A percentile compares a stretch with the other conserved stretches of the same genome.
Conservation (phyloP, 2,797 vertebrate genomes). For the Molothrus aeneus region DNA sequence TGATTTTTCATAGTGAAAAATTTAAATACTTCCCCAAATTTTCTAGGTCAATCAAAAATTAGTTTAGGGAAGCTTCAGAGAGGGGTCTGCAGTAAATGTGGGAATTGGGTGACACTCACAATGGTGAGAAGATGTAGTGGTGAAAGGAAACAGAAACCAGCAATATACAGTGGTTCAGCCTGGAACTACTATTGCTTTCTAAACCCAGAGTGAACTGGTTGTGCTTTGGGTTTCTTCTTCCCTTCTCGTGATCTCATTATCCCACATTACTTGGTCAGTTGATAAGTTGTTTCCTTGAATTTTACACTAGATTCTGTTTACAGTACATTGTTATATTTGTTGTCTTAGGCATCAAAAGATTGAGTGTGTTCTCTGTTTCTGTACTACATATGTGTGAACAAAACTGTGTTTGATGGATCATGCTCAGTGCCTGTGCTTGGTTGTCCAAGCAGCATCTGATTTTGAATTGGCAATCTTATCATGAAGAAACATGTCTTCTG, state of each 20-base stretch:
- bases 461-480: conserved; percentile 62
- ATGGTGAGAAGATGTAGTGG: not conserved
- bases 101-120: not conserved
- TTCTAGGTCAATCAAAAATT: not conserved
- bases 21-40: not conserved
- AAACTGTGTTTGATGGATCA: not conserved
- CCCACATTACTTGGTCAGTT: not conserved
- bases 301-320: not conserved
- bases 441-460: not conserved
- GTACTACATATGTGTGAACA: not conserved
- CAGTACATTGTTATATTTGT: not conserved
- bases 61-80: not conserved
- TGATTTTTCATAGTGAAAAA: not conserved
- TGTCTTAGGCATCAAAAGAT: not conserved
- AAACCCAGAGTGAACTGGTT: not conserved
- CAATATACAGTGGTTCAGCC: not conserved
- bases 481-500: conserved; percentile 65
- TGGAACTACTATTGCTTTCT: not conserved
- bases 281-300: not conserved
- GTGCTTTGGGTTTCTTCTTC: not conserved
- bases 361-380: not conserved
- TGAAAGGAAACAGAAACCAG: not conserved
- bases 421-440: not conserved
- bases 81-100: not conserved
- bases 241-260: not conserved